Evolutionary conservation across 1,140 invertebrate species (phyloP).

Genomic region (Meloidogyne hapla): DNA sequence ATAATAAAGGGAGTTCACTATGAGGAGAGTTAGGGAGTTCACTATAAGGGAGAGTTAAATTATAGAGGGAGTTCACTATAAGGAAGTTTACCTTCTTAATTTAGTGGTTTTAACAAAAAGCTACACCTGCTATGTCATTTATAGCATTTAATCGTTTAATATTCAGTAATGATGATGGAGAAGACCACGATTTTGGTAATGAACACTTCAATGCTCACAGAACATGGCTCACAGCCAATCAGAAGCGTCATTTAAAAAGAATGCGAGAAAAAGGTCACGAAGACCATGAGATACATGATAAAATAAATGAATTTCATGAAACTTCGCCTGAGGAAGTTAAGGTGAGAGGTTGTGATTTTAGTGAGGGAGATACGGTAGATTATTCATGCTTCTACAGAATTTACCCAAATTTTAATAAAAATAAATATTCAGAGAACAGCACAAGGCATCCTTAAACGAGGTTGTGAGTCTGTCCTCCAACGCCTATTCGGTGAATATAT

Average conservation of each 20-base stretch:
- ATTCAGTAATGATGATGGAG: background rate
- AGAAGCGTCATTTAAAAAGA: slow-evolving; percentile 8
- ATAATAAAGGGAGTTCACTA: too few relatives aligned
- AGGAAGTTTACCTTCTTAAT: too few relatives aligned
- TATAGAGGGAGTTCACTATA: too few relatives aligned
- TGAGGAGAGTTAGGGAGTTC: too few relatives aligned
- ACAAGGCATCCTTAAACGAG: slow-evolving; percentile 8
- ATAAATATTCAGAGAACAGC: background rate
- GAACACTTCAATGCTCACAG: background rate
- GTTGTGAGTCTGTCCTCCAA: slow-evolving; percentile 26
- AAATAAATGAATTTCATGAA: slow-evolving; percentile 24
- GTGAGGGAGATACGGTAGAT: too few relatives aligned
- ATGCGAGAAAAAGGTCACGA: slow-evolving; percentile 20
- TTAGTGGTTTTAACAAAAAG: too few relatives aligned
- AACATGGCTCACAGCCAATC: background rate
- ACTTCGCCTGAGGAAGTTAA: slow-evolving; percentile 27
- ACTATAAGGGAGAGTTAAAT: too few relatives aligned
- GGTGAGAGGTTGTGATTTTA: background rate
- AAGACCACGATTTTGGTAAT: background rate
- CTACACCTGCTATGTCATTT: too few relatives aligned
- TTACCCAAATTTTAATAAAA: too few relatives aligned
- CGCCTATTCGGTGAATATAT: slow-evolving; percentile 41
- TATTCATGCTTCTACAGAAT: too few relatives aligned
- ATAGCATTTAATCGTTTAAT: too few relatives aligned
- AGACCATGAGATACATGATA: slow-evolving; percentile 22